Evolutionary conservation across 2,888 invertebrate species (phyloP), one percentile per base, ranked within the genome.

Genomic region (Glaucopsyche alexis): DNA sequence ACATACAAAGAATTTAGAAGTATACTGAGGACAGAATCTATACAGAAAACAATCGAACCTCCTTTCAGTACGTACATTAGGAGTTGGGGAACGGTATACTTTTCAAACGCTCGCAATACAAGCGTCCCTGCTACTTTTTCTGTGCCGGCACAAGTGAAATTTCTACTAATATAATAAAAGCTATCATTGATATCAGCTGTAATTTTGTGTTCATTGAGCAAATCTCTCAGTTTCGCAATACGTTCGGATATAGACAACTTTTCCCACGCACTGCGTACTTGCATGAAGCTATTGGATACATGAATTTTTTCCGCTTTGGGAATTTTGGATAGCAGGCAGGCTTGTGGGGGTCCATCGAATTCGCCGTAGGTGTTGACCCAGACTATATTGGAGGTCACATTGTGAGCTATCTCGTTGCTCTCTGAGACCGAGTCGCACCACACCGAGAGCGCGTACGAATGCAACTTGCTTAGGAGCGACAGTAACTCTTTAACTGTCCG

Each of bases 401-500:
- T 69, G 38, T 79, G 73, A 0, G 82, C 78, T 42, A 87, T 80
- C 72, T 87, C 84, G 64, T 85, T 83, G 0, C 82, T 78, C 74
- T 81, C 81, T 3, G 83, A 80, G 3, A 83, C 47, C 45, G 82
- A 81, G 45, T 77, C 81, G 4, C 80, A 79, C 87, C 87, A 87
- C 6, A 87, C 70, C 0, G 86, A 86, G 14, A 85, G 38, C 52
- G 77, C 83, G 45, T 72, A 75, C 11, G 78, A 71, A 8, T 72
- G 64, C 1, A 76, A 71, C 16, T 79, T 76, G 11, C 78, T 65
- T 0, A 85, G 7, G 8, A 87, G 64, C 4, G 81, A 74, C 13
- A 85, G 64, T 42, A 86, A 73, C 71, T 87, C 87, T 71, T 84
- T 85, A 0, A 76, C 81, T 0, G 85, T 87, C 72, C 87, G 81